Conservation (phyloP, 1,140 invertebrate species). For the Drosophila saltans region DNA sequence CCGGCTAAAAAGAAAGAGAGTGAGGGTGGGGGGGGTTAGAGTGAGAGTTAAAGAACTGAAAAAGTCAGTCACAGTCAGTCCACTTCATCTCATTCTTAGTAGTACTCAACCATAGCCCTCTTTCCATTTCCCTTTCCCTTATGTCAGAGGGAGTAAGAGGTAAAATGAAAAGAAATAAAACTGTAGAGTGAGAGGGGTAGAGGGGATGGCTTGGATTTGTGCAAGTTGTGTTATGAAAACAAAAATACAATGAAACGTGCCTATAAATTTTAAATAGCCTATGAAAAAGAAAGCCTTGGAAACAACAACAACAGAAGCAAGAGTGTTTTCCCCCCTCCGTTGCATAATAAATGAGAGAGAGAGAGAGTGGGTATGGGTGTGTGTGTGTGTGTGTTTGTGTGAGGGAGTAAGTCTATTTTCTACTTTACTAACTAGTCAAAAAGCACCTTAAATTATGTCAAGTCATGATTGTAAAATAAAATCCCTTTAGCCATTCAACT, state of each 20-base stretch:
- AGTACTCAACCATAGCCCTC: conserved; percentile 8
- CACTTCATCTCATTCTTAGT: conserved; percentile 2
- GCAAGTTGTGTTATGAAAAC: conserved; percentile 55
- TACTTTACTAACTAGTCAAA: neutral
- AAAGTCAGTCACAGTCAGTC: conserved; percentile 13
- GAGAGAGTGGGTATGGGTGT: neutral
- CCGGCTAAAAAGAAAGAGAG: conserved; percentile 22
- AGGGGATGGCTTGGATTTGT: conserved; percentile 10
- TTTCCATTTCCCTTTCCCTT: neutral
- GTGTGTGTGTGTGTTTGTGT: conserved; percentile 15
- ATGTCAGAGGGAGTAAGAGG: conserved; percentile 7
- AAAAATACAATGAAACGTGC: conserved; percentile 54
- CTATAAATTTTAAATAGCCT: conserved; percentile 60
- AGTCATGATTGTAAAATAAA: conserved; percentile 15
- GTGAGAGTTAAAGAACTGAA: neutral
- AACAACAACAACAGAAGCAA: neutral
- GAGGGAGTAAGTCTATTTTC: conserved; percentile 12
- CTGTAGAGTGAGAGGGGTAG: neutral
- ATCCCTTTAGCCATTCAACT: no score
- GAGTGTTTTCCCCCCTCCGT: neutral
- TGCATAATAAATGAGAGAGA: conserved; percentile 40
- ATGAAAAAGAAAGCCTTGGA: conserved; percentile 12
- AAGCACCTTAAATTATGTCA: neutral
- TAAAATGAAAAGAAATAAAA: no score
- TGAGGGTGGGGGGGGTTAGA: no score